Evolutionary conservation across 2,113 vertebrate species (phyloP), one percentile per base, ranked within the genome.

Genomic region (Oophaga pumilio): DNA sequence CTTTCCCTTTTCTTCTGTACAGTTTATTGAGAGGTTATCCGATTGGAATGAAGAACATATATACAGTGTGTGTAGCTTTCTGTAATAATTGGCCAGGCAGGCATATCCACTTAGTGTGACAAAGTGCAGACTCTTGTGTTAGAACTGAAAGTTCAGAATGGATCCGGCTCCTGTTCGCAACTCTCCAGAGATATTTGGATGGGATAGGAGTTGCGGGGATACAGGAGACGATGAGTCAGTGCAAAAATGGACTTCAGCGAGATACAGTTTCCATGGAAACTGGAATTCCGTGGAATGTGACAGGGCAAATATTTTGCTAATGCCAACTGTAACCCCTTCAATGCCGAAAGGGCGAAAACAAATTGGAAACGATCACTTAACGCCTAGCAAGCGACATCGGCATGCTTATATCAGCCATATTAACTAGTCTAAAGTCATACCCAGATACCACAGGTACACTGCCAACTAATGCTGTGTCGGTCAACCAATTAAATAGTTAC

Each of bases 211-310:
- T 77, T 69, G 62, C 20, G 79, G 76, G 33, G 24, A 79, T 76
- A 49, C 49, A 26, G 33, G 18, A 18, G 57, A 60, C 22, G 49
- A 69, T 80, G 62, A 87, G 62, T 80, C 76, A 80, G 62, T 24
- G 64, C 59, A 76, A 85, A 86, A 87, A 87, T 59, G 76, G 76
- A 80, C 76, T 87, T 71, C 24, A n/a, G 76, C 24, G 76, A 87
- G 76, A 52, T 14, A 71, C 64, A 71, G 85, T 87, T 87, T 87
- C 76, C 52, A 87, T 87, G 64, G 85, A 80, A 87, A 87, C 85
- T 26, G 50, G 52, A 59, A 59, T 68, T 33, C 64, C 20, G 6
- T 13, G 11, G 50, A 80, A 57, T 57, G 12, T 71, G 85, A 69
- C 76, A 80, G 85, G 85, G 85, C 85, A 87, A 87, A 87, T 79